Percentiles rank a stretch among this genome's conserved stretches.
Evolutionary conservation across 2,888 invertebrate genomes (phyloP).

Genomic region (Drosophila pseudotakahashii): DNA sequence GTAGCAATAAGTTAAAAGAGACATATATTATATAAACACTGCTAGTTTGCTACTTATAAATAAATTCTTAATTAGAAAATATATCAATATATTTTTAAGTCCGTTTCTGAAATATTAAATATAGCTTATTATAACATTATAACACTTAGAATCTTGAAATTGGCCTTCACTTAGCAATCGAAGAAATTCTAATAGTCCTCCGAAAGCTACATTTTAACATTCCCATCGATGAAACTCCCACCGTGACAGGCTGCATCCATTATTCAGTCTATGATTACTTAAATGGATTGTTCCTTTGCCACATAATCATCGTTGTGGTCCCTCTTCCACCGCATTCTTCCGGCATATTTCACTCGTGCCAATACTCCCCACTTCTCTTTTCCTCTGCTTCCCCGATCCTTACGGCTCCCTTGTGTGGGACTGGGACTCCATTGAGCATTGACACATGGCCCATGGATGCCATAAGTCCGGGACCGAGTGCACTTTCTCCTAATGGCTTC

Average conservation of each 20-base stretch:
- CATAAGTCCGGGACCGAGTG: constrained; percentile 41
- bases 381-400: background rate
- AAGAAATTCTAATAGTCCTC: background rate
- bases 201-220: background rate
- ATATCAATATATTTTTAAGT: background rate
- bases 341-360: constrained; percentile 35
- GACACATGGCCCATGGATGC: constrained; percentile 47
- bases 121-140: too few relatives aligned
- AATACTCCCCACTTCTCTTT: constrained; percentile 6
- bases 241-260: constrained; percentile 30
- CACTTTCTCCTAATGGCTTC: constrained; percentile 41
- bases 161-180: background rate
- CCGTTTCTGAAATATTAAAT: too few relatives aligned
- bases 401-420: constrained; percentile 7
- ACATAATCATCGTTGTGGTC: constrained; percentile 37
- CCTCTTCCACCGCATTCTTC: constrained; percentile 8
- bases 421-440: constrained; percentile 32
- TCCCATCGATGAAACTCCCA: constrained; percentile 2
- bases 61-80: background rate
- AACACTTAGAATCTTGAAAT: background rate
- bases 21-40: background rate
- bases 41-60: background rate
- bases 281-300: constrained; percentile 34
- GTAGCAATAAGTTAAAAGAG: background rate
- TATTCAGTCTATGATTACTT: constrained; percentile 39